Percentiles rank a stretch among this genome's conserved stretches.
These are phyloP conservation scores for Microcebus murinus DNA, from an alignment of 2,113 vertebrate genomes.

Conservation along the genomic window DNA sequence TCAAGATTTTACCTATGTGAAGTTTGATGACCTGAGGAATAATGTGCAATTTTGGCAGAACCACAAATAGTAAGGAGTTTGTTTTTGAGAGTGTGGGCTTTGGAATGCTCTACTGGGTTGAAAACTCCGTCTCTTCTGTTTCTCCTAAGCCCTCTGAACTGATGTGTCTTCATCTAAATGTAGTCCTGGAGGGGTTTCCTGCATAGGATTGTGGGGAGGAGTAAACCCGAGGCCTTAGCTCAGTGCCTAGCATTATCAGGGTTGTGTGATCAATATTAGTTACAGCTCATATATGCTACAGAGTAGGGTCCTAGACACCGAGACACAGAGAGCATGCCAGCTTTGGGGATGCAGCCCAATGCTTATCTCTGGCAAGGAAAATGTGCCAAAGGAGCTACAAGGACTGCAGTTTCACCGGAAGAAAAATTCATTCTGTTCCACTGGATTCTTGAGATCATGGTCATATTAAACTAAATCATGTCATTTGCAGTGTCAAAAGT, in stretches of 20 bases:
- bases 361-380: neutral
- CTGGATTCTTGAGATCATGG: conserved; percentile 14
- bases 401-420: neutral
- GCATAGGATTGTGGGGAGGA: neutral
- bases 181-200: neutral
- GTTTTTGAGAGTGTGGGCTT: neutral
- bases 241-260: neutral
- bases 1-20: neutral
- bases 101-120: neutral
- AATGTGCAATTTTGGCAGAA: neutral
- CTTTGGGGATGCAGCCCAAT: neutral
- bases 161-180: neutral
- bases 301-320: neutral
- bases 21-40: neutral
- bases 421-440: neutral
- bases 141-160: neutral
- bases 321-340: neutral
- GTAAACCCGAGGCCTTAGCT: neutral
- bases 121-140: neutral
- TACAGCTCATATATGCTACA: neutral
- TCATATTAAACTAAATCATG: conserved; percentile 74
- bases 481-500: conserved; percentile 48
- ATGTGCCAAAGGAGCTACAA: neutral
- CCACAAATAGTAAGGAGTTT: neutral
- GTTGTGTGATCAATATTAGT: neutral